Percentiles rank a stretch among this genome's conserved stretches.
Conservation (phyloP, 92 coral and sea anemone species). For the Muricea muricata region DNA sequence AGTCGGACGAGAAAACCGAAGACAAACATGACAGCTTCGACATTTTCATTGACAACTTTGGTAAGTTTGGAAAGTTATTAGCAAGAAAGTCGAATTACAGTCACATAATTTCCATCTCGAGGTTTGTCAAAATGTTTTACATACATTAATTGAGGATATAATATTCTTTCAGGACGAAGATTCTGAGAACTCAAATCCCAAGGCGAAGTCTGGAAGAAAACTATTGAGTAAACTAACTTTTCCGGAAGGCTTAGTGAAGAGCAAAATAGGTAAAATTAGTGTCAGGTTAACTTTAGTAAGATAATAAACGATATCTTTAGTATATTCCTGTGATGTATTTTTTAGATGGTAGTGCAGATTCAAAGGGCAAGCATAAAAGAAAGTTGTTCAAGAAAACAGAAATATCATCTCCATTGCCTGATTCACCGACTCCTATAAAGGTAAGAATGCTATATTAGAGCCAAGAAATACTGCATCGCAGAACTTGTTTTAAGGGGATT, state of each 20-base stretch:
- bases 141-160: not conserved
- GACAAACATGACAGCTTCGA: conserved; percentile 16
- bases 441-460: too few species aligned
- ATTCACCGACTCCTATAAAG: not conserved
- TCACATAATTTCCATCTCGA: not conserved
- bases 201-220: conserved; percentile 15
- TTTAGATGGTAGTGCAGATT: not conserved
- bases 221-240: conserved; percentile 12
- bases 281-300: not conserved
- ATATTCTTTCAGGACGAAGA: conserved; percentile 5
- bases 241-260: not conserved
- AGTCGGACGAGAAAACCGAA: not conserved
- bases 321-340: not conserved
- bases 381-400: conserved; percentile 23
- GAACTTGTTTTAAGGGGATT: too few species aligned
- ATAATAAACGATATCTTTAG: not conserved
- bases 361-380: not conserved
- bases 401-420: conserved; percentile 22
- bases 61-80: conserved; percentile 9
- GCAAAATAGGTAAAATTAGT: not conserved
- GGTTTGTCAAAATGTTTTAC: not conserved
- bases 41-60: not conserved
- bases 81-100: not conserved
- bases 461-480: too few species aligned
- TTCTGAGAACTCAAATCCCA: conserved; percentile 20